Evolutionary conservation across 2,888 invertebrate species (phyloP), one percentile per base, ranked within the genome.

Genomic region (Phortica okadai): DNA sequence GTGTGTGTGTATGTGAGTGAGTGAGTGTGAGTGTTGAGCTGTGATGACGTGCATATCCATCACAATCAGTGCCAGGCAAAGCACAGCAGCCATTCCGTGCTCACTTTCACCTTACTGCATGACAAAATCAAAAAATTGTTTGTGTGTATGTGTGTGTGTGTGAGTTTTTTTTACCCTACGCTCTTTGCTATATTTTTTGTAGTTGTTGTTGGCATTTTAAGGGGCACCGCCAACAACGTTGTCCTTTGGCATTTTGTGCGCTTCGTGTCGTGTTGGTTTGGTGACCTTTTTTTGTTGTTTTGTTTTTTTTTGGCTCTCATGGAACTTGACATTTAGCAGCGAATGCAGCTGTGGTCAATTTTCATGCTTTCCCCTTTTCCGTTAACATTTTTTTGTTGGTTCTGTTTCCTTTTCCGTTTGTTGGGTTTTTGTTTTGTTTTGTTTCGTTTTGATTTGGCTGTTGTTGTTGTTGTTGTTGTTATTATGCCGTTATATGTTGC

Each of bases 301-400:
- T 1, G 33, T 33, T 33, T 33, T 33, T 33, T 33, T 33, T 33
- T 33, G 33, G 4, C 33, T 33, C 33, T 33, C 33, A 33, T 33
- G 33, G 54, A 54, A 54, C 54, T 54, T 54, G 54, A 54, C 54
- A 54, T 54, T 54, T 54, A 54, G 54, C 54, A 54, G 54, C 54
- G 54, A 54, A n/a, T 54, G 54, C 54, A 54, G 54, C 54, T 54
- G 54, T 54, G 54, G 54, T 54, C 54, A 54, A 54, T 54, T 54
- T 54, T 54, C 54, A 54, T 10, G 54, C 54, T 54, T 54, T 54
- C 54, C n/a, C 54, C n/a, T 54, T 54, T 54, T 54, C 54, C 10
- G 11, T 54, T 54, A 14, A 6, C n/a, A 14, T 54, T 54, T 54
- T 54, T 54, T 54, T 54, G 54, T 54, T 54, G 54, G 10, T 54